Evolutionary conservation across 1,140 invertebrate species (phyloP).

Genomic region (Brachionus sp.): DNA sequence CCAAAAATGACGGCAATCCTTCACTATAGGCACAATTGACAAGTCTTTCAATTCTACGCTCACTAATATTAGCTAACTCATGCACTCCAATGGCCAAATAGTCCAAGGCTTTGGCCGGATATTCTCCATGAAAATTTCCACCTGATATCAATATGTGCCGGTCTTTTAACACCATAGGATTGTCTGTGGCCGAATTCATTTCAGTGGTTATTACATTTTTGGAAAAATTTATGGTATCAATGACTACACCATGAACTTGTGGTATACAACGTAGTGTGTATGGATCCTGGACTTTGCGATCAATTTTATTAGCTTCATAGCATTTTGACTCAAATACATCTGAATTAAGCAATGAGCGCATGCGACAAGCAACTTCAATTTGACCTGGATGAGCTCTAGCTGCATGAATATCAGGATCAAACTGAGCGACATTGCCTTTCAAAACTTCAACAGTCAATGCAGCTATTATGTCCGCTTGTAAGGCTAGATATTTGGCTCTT

Average conservation of each 20-base stretch:
- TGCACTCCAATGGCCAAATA: slow-evolving; percentile 72
- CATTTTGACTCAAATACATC: slow-evolving; percentile 69
- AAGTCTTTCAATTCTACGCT: slow-evolving; percentile 68
- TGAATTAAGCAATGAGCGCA: slow-evolving; percentile 68
- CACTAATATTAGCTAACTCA: slow-evolving; percentile 71
- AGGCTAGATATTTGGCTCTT: slow-evolving; percentile 65
- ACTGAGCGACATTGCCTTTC: slow-evolving; percentile 70
- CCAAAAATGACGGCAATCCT: slow-evolving; percentile 68
- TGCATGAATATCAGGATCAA: slow-evolving; percentile 69
- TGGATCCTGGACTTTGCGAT: slow-evolving; percentile 71
- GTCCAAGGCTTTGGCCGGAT: slow-evolving; percentile 71
- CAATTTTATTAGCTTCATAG: slow-evolving; percentile 70
- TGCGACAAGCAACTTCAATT: slow-evolving; percentile 64
- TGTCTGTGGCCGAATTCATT: slow-evolving; percentile 70
- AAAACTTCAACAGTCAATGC: slow-evolving; percentile 70
- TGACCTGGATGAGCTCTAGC: slow-evolving; percentile 70
- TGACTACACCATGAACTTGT: slow-evolving; percentile 61
- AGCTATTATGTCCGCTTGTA: slow-evolving; percentile 71
- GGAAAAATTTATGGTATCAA: slow-evolving; percentile 18
- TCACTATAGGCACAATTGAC: slow-evolving; percentile 71
- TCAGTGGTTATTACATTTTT: slow-evolving; percentile 55
- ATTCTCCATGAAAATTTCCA: slow-evolving; percentile 71
- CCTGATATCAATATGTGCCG: slow-evolving; percentile 69
- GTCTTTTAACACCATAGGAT: slow-evolving; percentile 71
- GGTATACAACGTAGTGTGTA: slow-evolving; percentile 72